Base-by-base conservation (phyloP, 2,888 invertebrate species). In the Cataglyphis livida region DNA sequence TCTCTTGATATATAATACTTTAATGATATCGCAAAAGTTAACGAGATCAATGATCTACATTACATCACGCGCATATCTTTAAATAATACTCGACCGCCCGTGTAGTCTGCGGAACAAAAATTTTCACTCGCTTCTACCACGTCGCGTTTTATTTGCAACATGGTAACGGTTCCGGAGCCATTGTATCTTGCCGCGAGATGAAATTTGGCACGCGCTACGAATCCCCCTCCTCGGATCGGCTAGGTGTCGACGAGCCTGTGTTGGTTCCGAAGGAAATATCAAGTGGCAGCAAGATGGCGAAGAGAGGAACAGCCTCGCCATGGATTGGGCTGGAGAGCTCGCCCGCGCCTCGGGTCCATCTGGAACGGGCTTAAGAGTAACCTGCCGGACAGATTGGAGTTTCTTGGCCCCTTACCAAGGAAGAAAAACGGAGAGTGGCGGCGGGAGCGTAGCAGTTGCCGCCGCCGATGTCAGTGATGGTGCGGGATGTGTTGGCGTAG, bases 381-480 rank as follows among this genome's bases (percentile, higher is more conserved):
- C 91, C 91, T 87, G 89, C 90, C 85, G 89, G 91, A 91, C 91
- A 92, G 92, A 92, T 93, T 92, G 92, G 92, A 92, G 88, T 93
- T 93, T 94, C 92, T 94, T 94, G 94, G 94, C 94, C 93, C 88
- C 87, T 88, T 92, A 94, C 94, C 94, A 93, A 93, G 89, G 90
- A 89, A 89, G 88, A 89, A 79, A 85, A 88, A 87, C 87, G 82
- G 83, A 87, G 89, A 89, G 89, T 73, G 84, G 70, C 82, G 84
- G 74, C 65, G 81, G 82, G 62, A 85, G 79, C 82, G 90, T 85
- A 85, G 87, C 79, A 89, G 90, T 88, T 88, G 87, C 89, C 85
- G 87, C 88, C 85, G 81, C 87, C 85, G 83, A 75, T 79, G 86
- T 79, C 78, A 82, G 68, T 62, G 87, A 86, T 82, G 82, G 82